These are phyloP conservation scores for Danio albolineatus DNA, from an alignment of 2,797 vertebrate species.

Conservation along the genomic window DNA sequence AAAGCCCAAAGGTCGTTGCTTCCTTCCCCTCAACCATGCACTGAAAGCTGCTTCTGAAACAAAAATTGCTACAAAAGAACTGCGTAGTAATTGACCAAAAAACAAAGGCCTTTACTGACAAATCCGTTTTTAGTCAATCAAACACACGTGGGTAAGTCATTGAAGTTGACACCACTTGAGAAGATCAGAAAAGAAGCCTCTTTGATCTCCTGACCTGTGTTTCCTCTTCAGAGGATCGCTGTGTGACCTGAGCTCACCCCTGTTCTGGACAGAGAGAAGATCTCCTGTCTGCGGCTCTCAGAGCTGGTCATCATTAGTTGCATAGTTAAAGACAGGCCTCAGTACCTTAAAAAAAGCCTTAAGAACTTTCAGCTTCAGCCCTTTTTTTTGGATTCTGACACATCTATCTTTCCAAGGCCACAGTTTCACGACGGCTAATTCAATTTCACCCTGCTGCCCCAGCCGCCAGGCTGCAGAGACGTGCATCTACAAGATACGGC, in stretches of 20 bases:
- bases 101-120: neutral
- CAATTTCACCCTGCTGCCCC: conserved; percentile 77
- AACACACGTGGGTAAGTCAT: conserved; percentile 77
- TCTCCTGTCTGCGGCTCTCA: conserved; percentile 72
- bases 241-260: conserved; percentile 72
- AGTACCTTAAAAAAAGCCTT: conserved; percentile 21
- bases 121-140: conserved; percentile 51
- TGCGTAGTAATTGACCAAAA: conserved; percentile 1
- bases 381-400: conserved; percentile 46
- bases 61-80: neutral
- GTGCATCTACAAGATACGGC: conserved; percentile 79
- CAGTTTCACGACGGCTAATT: conserved; percentile 70
- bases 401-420: conserved; percentile 57
- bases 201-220: conserved; percentile 81
- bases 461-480: conserved; percentile 76
- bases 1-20: conserved; percentile 16
- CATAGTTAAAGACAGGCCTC: conserved; percentile 59
- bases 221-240: conserved; percentile 79
- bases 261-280: conserved; percentile 76
- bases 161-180: conserved; percentile 66
- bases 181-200: conserved; percentile 67
- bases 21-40: neutral
- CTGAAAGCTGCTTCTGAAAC: neutral
- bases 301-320: conserved; percentile 66
- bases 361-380: conserved; percentile 13